These are phyloP conservation scores for Enteromius fasciolatus DNA, from an alignment of 2,797 vertebrate species.

Conservation along the genomic window DNA sequence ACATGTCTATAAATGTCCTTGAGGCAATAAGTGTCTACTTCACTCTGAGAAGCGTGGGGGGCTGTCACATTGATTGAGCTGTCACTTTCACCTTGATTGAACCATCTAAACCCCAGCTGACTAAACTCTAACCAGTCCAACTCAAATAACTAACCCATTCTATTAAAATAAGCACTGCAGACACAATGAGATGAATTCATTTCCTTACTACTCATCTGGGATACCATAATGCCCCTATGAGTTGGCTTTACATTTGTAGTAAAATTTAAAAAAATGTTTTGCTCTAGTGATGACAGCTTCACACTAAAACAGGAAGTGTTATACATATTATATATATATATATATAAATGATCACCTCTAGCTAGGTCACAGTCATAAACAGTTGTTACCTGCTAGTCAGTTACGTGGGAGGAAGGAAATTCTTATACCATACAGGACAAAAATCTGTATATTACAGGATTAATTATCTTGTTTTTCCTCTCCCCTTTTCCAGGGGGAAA, in stretches of 20 bases:
- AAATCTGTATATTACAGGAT: background rate
- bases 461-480: background rate
- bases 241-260: background rate
- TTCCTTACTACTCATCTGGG: background rate
- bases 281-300: conserved; percentile 2
- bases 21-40: background rate
- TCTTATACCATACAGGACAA: background rate
- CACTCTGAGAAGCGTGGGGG: background rate
- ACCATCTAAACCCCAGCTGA: background rate
- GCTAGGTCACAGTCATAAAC: background rate
- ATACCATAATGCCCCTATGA: background rate
- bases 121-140: conserved; percentile 4
- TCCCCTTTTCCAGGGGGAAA: no score
- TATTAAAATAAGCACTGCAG: conserved; percentile 8
- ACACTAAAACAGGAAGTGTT: conserved; percentile 14
- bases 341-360: background rate
- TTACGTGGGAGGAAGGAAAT: background rate
- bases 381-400: background rate
- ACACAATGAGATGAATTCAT: background rate
- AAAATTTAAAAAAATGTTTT: no score
- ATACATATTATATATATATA: background rate
- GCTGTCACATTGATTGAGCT: background rate
- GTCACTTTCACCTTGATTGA: conserved; percentile 27
- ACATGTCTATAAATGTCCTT: background rate
- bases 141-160: conserved; percentile 4